These are phyloP conservation scores for Aricia agestis DNA, from an alignment of 1,140 invertebrate species.

Conservation along the genomic window DNA sequence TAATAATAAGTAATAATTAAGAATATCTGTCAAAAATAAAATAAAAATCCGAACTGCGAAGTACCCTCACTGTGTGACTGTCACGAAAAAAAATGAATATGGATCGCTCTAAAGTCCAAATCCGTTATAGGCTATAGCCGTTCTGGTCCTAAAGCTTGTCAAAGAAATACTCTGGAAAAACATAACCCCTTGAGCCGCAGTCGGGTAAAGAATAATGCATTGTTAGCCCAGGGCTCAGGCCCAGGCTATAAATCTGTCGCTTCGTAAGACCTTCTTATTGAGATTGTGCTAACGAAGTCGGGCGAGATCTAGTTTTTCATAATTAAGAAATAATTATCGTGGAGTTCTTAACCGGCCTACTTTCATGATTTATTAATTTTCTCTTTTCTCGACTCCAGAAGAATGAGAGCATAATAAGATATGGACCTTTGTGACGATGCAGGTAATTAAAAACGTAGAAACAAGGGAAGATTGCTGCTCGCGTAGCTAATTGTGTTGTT, in stretches of 20 bases:
- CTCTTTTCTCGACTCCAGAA: background rate
- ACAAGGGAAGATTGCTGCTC: background rate
- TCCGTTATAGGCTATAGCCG: too few relatives aligned
- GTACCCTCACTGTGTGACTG: too few relatives aligned
- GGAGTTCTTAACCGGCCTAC: background rate
- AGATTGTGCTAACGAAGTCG: background rate
- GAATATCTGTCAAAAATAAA: too few relatives aligned
- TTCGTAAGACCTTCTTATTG: background rate
- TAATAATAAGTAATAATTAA: too few relatives aligned
- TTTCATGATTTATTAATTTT: constrained; percentile 1
- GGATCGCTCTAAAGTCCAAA: too few relatives aligned
- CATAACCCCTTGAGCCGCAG: too few relatives aligned
- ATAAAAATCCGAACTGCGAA: too few relatives aligned
- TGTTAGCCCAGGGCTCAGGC: background rate
- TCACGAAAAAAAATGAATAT: too few relatives aligned
- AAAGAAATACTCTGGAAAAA: too few relatives aligned
- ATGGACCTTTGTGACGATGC: background rate
- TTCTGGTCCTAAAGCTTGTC: too few relatives aligned
- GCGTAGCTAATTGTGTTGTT: background rate
- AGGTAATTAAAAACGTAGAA: constrained; percentile 2
- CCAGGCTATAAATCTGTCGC: background rate
- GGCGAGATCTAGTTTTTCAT: background rate
- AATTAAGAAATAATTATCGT: background rate
- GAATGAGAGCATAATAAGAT: background rate
- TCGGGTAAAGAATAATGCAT: background rate